A percentile compares a stretch with the other conserved stretches of the same genome.
Evolutionary conservation across 2,797 vertebrate genomes (phyloP).

Genomic region (Alfaro cultratus): DNA sequence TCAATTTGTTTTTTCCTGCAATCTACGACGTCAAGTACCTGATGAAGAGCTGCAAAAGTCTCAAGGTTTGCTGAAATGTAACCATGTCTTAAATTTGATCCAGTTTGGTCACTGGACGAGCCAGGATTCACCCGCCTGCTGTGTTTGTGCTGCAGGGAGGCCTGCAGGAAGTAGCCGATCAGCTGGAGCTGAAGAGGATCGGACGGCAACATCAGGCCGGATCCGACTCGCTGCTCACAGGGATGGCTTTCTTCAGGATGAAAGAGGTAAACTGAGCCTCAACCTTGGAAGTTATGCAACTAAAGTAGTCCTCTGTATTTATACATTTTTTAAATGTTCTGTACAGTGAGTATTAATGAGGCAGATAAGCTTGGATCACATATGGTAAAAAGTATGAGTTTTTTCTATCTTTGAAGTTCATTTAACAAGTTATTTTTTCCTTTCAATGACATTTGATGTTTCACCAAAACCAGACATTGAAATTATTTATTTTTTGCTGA

Average conservation of each 20-base stretch:
- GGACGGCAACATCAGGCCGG: slow-evolving; percentile 98
- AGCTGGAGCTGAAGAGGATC: slow-evolving; percentile 96
- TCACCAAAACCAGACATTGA: not conserved
- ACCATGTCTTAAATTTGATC: not conserved
- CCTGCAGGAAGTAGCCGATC: slow-evolving; percentile 97
- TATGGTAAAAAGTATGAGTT: not conserved
- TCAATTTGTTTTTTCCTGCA: slow-evolving; percentile 97
- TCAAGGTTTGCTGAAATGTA: slow-evolving; percentile 85
- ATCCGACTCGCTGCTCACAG: slow-evolving; percentile 95
- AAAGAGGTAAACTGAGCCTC: slow-evolving; percentile 86
- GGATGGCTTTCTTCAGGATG: slow-evolving; percentile 99
- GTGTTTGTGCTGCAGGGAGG: slow-evolving; percentile 85
- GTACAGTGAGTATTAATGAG: not conserved
- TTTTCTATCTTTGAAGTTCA: not conserved
- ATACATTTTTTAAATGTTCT: not conserved
- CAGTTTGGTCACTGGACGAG: not conserved
- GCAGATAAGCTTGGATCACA: not conserved
- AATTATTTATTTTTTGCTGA: not conserved
- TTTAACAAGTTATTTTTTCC: not conserved
- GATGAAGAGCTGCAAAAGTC: slow-evolving; percentile 99
- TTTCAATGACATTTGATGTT: not conserved
- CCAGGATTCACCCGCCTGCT: not conserved
- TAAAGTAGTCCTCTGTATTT: not conserved
- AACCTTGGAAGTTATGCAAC: not conserved
- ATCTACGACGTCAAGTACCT: slow-evolving; percentile 99